phyloP scores from a whole-genome alignment of 2,888 invertebrate genomes.

The Muschampia plurimacula region DNA sequence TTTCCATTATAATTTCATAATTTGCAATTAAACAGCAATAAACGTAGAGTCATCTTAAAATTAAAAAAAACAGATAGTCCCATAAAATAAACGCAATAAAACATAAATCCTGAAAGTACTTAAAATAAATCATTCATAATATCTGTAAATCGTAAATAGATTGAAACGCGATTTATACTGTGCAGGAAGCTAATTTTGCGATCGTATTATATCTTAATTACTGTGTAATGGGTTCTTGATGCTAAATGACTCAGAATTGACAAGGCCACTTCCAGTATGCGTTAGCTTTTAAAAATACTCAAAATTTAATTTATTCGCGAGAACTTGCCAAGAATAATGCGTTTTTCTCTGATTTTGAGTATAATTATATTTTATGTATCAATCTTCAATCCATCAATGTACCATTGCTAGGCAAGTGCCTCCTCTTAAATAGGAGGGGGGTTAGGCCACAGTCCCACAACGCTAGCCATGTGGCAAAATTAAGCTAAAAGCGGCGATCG shows the following conservation, averaged over 20 bases:
- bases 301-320: no score
- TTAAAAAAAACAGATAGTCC: neutral
- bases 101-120: neutral
- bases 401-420: no score
- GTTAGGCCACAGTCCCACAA: no score
- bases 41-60: neutral
- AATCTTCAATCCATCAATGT: no score
- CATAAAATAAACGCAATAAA: neutral
- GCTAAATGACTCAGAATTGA: neutral
- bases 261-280: neutral
- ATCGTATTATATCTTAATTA: conserved; percentile 7
- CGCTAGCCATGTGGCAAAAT: no score
- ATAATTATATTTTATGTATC: no score
- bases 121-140: neutral
- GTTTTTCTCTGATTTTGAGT: no score
- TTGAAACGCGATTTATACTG: neutral
- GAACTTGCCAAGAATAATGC: no score
- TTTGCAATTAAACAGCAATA: neutral
- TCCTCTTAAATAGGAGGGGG: no score
- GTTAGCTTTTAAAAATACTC: neutral
- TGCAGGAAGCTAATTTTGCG: neutral
- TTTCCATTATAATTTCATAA: no score
- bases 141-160: neutral
- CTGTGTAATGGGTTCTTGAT: conserved; percentile 2
- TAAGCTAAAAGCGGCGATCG: no score